A percentile compares a stretch with the other conserved stretches of the same genome.
These are phyloP conservation scores for Leptinotarsa peninsularis DNA, from an alignment of 2,888 invertebrate genomes.

Conservation along the genomic window DNA sequence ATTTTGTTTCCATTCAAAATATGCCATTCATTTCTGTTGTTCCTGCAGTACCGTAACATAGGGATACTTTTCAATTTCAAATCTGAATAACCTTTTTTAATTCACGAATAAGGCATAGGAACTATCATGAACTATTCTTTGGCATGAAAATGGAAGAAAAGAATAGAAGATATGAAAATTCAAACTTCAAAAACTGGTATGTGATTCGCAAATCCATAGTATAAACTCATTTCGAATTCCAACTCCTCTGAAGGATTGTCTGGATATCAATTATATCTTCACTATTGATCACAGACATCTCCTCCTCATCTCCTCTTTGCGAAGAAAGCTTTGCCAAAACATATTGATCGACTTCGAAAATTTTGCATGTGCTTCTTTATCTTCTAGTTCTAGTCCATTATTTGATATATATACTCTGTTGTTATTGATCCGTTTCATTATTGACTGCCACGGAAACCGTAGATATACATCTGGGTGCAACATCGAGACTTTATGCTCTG, in stretches of 20 bases:
- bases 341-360: slow-evolving; percentile 28
- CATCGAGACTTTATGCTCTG: slow-evolving; percentile 17
- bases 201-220: not conserved
- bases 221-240: not conserved
- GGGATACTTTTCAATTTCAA: slow-evolving; percentile 15
- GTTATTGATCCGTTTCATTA: not conserved
- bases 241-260: not conserved
- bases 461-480: slow-evolving; percentile 28
- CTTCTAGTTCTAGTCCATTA: not conserved
- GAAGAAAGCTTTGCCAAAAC: slow-evolving; percentile 31
- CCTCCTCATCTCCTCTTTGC: slow-evolving; percentile 24
- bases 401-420: not conserved
- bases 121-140: slow-evolving; percentile 17
- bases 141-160: not conserved
- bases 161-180: not conserved
- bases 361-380: slow-evolving; percentile 30
- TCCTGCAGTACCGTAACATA: not conserved
- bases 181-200: not conserved
- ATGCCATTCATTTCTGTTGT: no score
- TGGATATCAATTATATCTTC: not conserved
- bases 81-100: slow-evolving; percentile 19
- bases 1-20: no score
- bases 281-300: not conserved
- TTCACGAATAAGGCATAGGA: slow-evolving; percentile 21
- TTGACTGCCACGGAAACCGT: slow-evolving; percentile 19